Evolutionary conservation across 1,140 invertebrate species (phyloP), one percentile per base, ranked within the genome.

Genomic region (Aphaenogaster ashmeadi): DNA sequence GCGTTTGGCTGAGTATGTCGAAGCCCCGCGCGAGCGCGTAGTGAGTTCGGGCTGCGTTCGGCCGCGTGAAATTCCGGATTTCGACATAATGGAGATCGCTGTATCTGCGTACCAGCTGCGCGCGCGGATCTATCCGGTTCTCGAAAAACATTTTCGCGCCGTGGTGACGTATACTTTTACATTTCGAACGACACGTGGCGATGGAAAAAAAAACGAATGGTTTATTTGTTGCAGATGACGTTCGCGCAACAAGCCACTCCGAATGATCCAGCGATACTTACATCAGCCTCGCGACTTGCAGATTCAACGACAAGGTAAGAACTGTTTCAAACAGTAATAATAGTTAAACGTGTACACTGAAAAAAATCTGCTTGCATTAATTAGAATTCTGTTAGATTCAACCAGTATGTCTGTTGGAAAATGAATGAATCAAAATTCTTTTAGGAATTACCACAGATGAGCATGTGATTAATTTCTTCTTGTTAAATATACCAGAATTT

Each of bases 11-110:
- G 79, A 44, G 21, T 27, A 52, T 56, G 27, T 52, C 15, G 77
- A 38, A 36, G 15, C 27, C 18, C 7, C 15, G 18, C 27, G 58
- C 60, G 44, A 36, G 52, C 44, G 62, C 41, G 75, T 36, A 52
- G 47, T 47, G 64, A 67, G 75, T 81, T 56, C 66, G 50, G 60
- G 54, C 54, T 52, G 74, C 64, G 47, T 74, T 81, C 58, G 52
- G 58, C 77, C 71, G 56, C 58, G 79, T 56, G 69, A 90, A 86
- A 90, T 81, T 88, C 67, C 44, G 58, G n/a, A 44, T 92, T 93
- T 93, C 90, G 90, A 86, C 67, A 75, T 89, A 88, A 90, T 87
- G 89, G 87, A 92, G 91, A 91, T 90, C 74, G 83, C 64, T 89
- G 86, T 88, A 90, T 93, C 89, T 87, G 88, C 88, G 89, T 90